Percentiles rank a stretch among this genome's conserved stretches.
phyloP scores from a whole-genome alignment of 37 sponge, comb jelly and placozoan species.

The Diacarnus erythraeanus region DNA sequence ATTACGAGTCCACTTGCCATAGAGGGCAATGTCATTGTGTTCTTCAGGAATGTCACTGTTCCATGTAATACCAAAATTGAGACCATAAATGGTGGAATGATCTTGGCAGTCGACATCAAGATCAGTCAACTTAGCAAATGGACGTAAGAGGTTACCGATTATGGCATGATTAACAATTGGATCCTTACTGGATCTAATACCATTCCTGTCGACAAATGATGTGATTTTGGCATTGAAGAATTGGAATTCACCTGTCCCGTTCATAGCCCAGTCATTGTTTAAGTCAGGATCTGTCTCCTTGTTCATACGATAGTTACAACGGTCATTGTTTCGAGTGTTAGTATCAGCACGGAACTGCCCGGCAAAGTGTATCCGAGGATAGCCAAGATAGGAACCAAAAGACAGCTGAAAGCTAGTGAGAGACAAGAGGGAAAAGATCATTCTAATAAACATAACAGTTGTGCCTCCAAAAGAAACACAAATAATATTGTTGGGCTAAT shows the following conservation, averaged over 20 bases:
- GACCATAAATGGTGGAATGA: slow-evolving; percentile 22
- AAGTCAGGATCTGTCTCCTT: neutral
- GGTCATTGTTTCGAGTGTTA: slow-evolving; percentile 27
- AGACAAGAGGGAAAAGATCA: neutral
- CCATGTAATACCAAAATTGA: slow-evolving; percentile 21
- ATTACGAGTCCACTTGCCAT: slow-evolving; percentile 7
- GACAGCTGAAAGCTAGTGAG: slow-evolving; percentile 3
- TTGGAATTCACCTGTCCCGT: slow-evolving; percentile 24
- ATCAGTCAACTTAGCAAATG: neutral
- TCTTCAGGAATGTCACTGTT: neutral
- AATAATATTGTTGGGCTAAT: no score
- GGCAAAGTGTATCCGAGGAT: slow-evolving; percentile 33
- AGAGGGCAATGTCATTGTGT: neutral
- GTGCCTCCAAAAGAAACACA: no score
- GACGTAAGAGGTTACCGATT: neutral
- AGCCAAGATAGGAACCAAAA: slow-evolving; percentile 21
- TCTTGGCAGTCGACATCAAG: slow-evolving; percentile 12
- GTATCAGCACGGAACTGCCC: slow-evolving; percentile 43
- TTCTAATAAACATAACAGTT: no score
- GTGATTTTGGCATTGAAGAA: slow-evolving; percentile 12
- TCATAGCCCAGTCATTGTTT: slow-evolving; percentile 13
- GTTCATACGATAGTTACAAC: neutral
- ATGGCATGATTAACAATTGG: neutral
- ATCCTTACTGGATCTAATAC: neutral
- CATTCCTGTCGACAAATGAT: neutral